Percentiles rank a stretch among this genome's conserved stretches.
phyloP scores from a whole-genome alignment of 2,113 vertebrate species.

The Pyxicephalus adspersus region DNA sequence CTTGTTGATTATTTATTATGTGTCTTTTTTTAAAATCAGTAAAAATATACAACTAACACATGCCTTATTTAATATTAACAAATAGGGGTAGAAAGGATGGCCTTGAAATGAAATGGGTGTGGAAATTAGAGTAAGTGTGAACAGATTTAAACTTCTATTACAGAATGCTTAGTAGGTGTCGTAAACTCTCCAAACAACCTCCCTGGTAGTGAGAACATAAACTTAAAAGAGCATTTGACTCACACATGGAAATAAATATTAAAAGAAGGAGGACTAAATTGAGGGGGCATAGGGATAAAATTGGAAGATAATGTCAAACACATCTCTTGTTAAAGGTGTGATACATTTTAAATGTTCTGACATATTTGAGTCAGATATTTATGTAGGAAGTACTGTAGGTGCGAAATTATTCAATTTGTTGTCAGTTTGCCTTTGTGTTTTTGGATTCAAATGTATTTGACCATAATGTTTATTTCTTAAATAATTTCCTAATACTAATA shows the following conservation, averaged over 20 bases:
- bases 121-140: slow-evolving; percentile 62
- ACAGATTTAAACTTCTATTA: slow-evolving; percentile 55
- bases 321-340: slow-evolving; percentile 8
- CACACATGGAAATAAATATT: slow-evolving; percentile 49
- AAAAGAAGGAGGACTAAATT: slow-evolving; percentile 13
- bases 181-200: slow-evolving; percentile 57
- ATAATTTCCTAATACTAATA: background rate
- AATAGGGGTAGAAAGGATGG: slow-evolving; percentile 46
- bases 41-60: slow-evolving; percentile 2
- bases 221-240: slow-evolving; percentile 62
- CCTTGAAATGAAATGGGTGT: slow-evolving; percentile 54
- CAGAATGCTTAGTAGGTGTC: slow-evolving; percentile 59
- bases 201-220: slow-evolving; percentile 58
- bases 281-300: slow-evolving; percentile 1
- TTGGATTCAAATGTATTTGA: background rate
- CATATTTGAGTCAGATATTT: background rate
- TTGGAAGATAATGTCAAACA: slow-evolving; percentile 15
- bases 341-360: background rate
- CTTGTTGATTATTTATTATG: too few relatives aligned
- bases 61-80: slow-evolving; percentile 25
- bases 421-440: background rate
- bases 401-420: background rate
- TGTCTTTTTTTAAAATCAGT: too few relatives aligned
- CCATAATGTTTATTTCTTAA: background rate
- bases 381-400: background rate